Evolutionary conservation across 2,113 vertebrate genomes (phyloP).

Genomic region (Tautogolabrus adspersus): DNA sequence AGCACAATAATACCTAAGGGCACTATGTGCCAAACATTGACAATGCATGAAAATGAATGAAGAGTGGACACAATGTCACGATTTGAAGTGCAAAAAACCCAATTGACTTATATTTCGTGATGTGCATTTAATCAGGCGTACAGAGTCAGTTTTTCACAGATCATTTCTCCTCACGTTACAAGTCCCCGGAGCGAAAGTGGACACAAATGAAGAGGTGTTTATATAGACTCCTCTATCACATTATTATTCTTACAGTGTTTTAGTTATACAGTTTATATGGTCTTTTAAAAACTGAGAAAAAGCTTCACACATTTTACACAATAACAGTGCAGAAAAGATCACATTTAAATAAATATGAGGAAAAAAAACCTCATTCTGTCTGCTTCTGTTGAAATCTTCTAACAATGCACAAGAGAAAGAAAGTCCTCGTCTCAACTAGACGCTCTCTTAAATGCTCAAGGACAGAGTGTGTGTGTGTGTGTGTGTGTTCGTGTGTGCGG

Average conservation of each 20-base stretch:
- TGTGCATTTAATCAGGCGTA: background rate
- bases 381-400: conserved; percentile 15
- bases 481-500: background rate
- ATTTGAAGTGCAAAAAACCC: background rate
- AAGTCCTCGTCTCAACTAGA: conserved; percentile 16
- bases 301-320: background rate
- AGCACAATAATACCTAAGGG: background rate
- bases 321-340: background rate
- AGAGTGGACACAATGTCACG: background rate
- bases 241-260: background rate
- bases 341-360: background rate
- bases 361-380: background rate
- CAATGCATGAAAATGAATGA: background rate
- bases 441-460: conserved; percentile 49
- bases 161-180: background rate
- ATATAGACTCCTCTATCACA: conserved; percentile 3
- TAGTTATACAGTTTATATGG: background rate
- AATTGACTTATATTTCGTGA: background rate
- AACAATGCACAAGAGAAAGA: conserved; percentile 29
- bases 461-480: conserved; percentile 26
- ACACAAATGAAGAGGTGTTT: background rate
- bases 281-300: background rate
- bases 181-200: background rate
- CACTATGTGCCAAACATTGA: background rate
- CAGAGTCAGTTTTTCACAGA: background rate